Percentiles rank a stretch among this genome's conserved stretches.
Conservation (phyloP, 1,140 invertebrate species). For the Megalonaias nervosa region DNA sequence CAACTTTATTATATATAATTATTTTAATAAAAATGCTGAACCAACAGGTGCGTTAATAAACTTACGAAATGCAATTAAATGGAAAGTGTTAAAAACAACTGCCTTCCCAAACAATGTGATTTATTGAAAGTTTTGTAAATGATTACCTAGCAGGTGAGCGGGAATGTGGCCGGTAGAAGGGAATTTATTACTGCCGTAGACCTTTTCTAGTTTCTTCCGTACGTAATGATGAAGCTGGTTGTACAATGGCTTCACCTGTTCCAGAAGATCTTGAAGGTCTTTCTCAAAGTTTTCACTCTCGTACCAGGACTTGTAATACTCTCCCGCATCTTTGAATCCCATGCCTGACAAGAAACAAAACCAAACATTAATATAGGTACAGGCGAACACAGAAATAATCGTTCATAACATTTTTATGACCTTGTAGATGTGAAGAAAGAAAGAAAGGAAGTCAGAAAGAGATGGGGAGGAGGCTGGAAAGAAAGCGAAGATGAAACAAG, state of each 20-base stretch:
- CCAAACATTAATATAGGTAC: background rate
- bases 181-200: slow-evolving; percentile 63
- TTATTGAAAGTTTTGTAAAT: background rate
- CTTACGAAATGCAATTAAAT: no score
- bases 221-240: slow-evolving; percentile 92
- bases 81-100: no score
- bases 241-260: slow-evolving; percentile 88
- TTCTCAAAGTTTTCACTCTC: slow-evolving; percentile 69
- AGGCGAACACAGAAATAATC: background rate
- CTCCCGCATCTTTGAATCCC: slow-evolving; percentile 52
- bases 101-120: no score
- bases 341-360: slow-evolving; percentile 6
- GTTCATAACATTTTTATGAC: background rate
- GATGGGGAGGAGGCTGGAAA: background rate
- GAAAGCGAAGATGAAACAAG: background rate
- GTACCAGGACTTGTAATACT: slow-evolving; percentile 59
- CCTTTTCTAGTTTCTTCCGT: slow-evolving; percentile 83
- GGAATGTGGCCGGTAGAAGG: slow-evolving; percentile 68
- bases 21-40: no score
- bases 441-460: background rate
- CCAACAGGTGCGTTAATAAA: no score
- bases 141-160: slow-evolving; percentile 76
- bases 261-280: slow-evolving; percentile 85
- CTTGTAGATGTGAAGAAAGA: background rate
- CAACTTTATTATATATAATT: no score